phyloP scores from a whole-genome alignment of 1,140 invertebrate species.

The Tetranychus urticae region DNA sequence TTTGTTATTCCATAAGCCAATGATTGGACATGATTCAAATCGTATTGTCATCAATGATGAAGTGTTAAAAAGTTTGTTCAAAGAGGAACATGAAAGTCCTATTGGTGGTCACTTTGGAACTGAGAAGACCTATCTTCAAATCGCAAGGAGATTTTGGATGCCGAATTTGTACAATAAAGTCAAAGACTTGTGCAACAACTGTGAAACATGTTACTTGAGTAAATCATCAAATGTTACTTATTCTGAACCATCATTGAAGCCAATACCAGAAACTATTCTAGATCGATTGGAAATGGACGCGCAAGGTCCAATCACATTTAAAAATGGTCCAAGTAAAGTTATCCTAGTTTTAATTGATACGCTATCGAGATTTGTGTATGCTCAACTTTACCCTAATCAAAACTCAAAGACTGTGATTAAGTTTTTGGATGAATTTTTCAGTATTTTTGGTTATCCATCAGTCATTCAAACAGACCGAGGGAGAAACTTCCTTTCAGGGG shows the following conservation, averaged over 20 bases:
- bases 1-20: not conserved
- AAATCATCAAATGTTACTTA: not conserved
- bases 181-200: not conserved
- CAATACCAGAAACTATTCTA: not conserved
- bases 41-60: not conserved
- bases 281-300: not conserved
- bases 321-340: not conserved
- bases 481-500: no score
- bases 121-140: not conserved
- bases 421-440: not conserved
- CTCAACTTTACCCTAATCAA: not conserved
- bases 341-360: not conserved
- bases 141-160: not conserved
- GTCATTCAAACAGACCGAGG: not conserved
- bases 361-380: not conserved
- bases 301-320: not conserved
- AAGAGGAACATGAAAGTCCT: not conserved
- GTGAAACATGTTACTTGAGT: not conserved
- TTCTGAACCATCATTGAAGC: not conserved
- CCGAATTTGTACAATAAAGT: not conserved
- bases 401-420: not conserved
- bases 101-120: not conserved
- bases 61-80: not conserved
- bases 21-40: not conserved
- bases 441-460: not conserved